Evolutionary conservation across 2,113 vertebrate genomes (phyloP).

Genomic region (Petaurus breviceps): DNA sequence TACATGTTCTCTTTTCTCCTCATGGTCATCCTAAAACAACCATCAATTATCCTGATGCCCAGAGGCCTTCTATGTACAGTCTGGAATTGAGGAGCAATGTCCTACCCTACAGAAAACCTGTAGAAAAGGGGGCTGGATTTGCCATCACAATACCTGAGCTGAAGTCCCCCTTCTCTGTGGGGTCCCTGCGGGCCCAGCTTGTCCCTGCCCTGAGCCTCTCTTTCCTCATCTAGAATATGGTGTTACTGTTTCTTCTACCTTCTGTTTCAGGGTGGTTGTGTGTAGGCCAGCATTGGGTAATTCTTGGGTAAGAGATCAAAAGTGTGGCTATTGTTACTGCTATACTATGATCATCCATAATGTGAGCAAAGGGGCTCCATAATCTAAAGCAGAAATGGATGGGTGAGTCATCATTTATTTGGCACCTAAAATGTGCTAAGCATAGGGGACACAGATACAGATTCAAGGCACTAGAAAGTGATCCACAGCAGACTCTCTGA

Average conservation of each 20-base stretch:
- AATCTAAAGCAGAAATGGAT: not conserved
- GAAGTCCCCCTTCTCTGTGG: not conserved
- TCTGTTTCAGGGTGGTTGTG: not conserved
- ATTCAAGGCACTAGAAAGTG: not conserved
- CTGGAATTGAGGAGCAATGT: not conserved
- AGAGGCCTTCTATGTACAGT: not conserved
- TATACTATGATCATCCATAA: not conserved
- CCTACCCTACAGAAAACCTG: not conserved
- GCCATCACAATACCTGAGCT: not conserved
- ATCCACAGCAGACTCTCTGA: rapidly evolving
- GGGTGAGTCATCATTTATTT: not conserved
- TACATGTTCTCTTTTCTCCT: not conserved
- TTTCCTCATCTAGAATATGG: not conserved
- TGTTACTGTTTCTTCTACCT: not conserved
- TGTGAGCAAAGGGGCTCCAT: not conserved
- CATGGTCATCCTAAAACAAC: not conserved
- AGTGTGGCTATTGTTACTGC: not conserved
- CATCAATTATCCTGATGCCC: not conserved
- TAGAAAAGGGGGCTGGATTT: not conserved
- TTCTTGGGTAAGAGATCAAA: not conserved
- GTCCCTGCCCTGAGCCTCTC: not conserved
- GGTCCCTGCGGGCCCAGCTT: not conserved
- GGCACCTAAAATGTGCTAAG: not conserved
- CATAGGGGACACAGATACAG: not conserved
- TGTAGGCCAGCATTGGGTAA: not conserved